These are phyloP conservation scores for Suillia variegata DNA, from an alignment of 2,888 invertebrate genomes.

Conservation along the genomic window DNA sequence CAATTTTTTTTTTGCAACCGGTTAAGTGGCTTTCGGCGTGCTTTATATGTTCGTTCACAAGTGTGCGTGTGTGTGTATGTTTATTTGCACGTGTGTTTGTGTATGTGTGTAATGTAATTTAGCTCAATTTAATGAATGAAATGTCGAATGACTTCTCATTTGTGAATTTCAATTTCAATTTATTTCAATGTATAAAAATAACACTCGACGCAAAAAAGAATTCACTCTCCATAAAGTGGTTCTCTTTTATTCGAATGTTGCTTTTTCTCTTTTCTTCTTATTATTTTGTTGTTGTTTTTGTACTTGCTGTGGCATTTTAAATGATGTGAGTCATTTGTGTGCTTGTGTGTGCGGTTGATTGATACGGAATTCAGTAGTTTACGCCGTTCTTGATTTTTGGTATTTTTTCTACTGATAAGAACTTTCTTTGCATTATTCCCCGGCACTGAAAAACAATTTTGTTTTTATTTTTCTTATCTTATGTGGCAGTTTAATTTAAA, in stretches of 20 bases:
- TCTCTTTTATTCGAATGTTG: not conserved
- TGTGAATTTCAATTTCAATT: not conserved
- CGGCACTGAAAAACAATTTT: too few relatives aligned
- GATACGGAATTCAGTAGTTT: not conserved
- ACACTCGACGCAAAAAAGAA: not conserved
- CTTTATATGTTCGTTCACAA: too few relatives aligned
- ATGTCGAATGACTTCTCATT: not conserved
- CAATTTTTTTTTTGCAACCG: not conserved
- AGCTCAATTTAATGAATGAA: slow-evolving; percentile 2
- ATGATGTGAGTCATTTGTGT: not conserved
- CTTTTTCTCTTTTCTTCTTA: not conserved
- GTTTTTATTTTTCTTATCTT: too few relatives aligned
- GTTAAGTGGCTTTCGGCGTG: too few relatives aligned
- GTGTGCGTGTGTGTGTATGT: not conserved
- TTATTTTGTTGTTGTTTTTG: not conserved
- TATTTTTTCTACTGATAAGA: too few relatives aligned
- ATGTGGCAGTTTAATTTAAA: too few relatives aligned
- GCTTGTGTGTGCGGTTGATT: not conserved
- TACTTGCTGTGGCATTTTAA: not conserved
- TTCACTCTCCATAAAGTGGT: not conserved
- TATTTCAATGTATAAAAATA: not conserved
- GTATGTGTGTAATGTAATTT: slow-evolving; percentile 1
- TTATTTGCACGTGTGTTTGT: not conserved
- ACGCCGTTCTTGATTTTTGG: too few relatives aligned
- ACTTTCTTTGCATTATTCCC: too few relatives aligned